Percentiles rank a stretch among this genome's conserved stretches.
These are phyloP conservation scores for Anoplolepis gracilipes DNA, from an alignment of 1,140 invertebrate genomes.

Conservation along the genomic window DNA sequence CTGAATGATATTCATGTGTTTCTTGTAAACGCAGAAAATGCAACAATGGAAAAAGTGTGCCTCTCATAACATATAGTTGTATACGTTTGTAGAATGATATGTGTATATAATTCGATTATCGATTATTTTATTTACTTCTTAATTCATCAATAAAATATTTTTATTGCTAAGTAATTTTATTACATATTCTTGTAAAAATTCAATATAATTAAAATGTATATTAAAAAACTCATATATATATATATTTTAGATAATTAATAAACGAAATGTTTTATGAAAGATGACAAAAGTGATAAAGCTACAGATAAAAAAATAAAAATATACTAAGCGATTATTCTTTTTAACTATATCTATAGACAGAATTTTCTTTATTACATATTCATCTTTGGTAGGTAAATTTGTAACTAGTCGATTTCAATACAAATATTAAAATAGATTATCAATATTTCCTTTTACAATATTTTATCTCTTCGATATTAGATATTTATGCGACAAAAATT, in stretches of 20 bases:
- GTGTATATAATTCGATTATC: not conserved
- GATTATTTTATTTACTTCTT: not conserved
- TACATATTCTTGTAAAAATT: not conserved
- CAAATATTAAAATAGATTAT: no score
- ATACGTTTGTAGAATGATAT: not conserved
- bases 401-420: no score
- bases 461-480: no score
- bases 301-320: no score
- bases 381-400: not conserved
- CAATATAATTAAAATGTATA: not conserved
- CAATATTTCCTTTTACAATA: no score
- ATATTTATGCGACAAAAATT: no score
- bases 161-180: not conserved
- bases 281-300: not conserved
- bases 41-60: not conserved
- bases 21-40: not conserved
- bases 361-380: not conserved
- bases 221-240: not conserved
- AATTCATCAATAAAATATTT: not conserved
- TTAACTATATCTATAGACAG: no score
- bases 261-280: not conserved
- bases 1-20: slow-evolving; percentile 7
- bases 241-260: not conserved
- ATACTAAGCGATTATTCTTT: no score
- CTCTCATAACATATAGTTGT: not conserved